Evolutionary conservation across 1,140 invertebrate genomes (phyloP).

Genomic region (Drosophila yakuba): DNA sequence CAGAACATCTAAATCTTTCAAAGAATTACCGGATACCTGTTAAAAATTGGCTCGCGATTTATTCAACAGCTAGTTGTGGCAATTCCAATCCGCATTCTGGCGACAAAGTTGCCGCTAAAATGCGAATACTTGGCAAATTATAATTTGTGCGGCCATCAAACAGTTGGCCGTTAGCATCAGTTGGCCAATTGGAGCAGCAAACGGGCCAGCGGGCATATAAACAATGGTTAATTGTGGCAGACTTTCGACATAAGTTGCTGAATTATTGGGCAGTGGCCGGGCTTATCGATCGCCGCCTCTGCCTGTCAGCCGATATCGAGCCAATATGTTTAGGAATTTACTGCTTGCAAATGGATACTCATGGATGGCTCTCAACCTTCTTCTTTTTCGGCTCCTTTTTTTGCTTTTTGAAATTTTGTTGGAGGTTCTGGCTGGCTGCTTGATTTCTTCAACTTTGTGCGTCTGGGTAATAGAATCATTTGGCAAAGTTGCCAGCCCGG

Average conservation of each 20-base stretch:
- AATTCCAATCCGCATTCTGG: constrained; percentile 12
- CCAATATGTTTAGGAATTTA: constrained; percentile 39
- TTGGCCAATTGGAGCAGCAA: constrained; percentile 39
- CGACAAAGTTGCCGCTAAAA: constrained; percentile 35
- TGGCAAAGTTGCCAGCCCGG: constrained; percentile 68
- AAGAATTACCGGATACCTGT: constrained; percentile 8
- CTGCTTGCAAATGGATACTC: constrained; percentile 39
- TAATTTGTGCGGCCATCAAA: constrained; percentile 14
- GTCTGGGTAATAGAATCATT: constrained; percentile 59
- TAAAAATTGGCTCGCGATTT: constrained; percentile 17
- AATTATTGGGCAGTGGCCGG: constrained; percentile 22
- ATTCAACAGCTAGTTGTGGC: constrained; percentile 1
- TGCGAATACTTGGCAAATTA: constrained; percentile 10
- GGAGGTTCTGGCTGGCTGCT: constrained; percentile 19
- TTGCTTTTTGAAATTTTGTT: constrained; percentile 14
- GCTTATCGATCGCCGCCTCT: constrained; percentile 12
- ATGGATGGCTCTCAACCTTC: constrained; percentile 2
- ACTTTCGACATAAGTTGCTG: constrained; percentile 18
- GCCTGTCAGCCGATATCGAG: constrained; percentile 11
- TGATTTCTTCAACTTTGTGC: constrained; percentile 39
- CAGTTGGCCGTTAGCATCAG: constrained; percentile 12
- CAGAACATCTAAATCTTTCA: constrained; percentile 10
- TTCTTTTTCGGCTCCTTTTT: constrained; percentile 6
- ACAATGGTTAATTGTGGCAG: constrained; percentile 45
- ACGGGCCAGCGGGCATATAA: constrained; percentile 24